Base-by-base conservation (phyloP, 2,888 invertebrate species). In the Noctuana brunneofusca region DNA sequence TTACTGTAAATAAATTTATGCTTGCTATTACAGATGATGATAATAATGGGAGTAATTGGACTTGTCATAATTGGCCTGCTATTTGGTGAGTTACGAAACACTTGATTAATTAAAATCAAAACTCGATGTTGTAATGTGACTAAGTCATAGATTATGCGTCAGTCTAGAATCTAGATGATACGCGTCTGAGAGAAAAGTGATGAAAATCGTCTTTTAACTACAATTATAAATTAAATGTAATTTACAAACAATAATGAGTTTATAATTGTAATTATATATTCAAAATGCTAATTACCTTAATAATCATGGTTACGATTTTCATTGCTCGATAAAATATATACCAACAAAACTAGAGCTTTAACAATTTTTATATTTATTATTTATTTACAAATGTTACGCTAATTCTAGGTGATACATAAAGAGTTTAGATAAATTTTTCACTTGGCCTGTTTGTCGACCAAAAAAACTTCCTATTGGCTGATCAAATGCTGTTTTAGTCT, bases 1-100 rank as follows among this genome's bases (percentile, higher is more conserved):
- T 14, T 38, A 6, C n/a, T n/a, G n/a, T 35, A n/a, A n/a, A 16
- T 16, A 41, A 43, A 22, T 46, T n/a, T 24, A 14, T 24, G 5
- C 18, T 59, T 53, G 53, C 14, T 16, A 22, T 92, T 92, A 14
- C 87, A 95, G 95, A 97, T 97, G 97, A 97, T 97, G 97, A 96
- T 97, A 76, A 96, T 97, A 76, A 95, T 97, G 93, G 97, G 97
- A 65, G 94, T 96, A 64, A 96, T 97, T 83, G 96, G 95, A 66
- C 92, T 96, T 75, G 93, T 96, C 71, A 95, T 97, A 85, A 92
- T 97, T 78, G 96, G 96, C 76, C 95, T 97, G 80, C 95, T 97
- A 80, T 96, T 97, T 86, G 96, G 97, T 97, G 93, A 96, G 96
- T 93, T 53, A 64, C 58, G 14, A 30, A 55, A 58, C 24, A 6